A percentile compares a stretch with the other conserved stretches of the same genome.
Conservation (phyloP, 2,797 vertebrate genomes). For the Morus bassanus region DNA sequence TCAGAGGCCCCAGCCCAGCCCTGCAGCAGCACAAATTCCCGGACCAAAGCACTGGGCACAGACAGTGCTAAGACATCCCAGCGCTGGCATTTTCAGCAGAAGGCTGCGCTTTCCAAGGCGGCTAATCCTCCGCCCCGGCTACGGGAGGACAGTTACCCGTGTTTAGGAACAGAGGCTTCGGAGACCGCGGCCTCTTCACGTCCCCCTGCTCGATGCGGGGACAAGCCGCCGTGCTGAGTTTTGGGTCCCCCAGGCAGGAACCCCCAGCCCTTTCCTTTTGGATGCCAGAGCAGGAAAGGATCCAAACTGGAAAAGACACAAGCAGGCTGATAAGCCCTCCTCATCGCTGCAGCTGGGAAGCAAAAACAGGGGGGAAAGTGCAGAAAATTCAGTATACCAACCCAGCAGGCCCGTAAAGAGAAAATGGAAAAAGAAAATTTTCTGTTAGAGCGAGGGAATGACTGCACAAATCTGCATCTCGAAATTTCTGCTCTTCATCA, state of each 20-base stretch:
- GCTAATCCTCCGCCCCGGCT: neutral
- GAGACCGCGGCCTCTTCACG: fast-evolving
- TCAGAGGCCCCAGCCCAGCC: neutral
- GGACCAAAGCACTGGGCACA: neutral
- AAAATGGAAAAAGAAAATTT: neutral
- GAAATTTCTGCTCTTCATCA: neutral
- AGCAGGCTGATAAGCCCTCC: neutral
- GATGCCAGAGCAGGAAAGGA: neutral
- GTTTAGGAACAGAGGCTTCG: neutral
- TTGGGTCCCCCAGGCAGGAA: neutral
- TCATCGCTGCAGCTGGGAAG: neutral
- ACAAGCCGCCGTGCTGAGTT: neutral
- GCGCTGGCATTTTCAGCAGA: neutral
- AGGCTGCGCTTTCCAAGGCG: neutral
- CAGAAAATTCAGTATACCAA: neutral
- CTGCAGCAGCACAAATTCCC: neutral
- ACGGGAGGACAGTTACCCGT: fast-evolving
- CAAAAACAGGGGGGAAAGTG: neutral
- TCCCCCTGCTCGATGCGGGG: fast-evolving
- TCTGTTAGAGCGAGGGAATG: neutral
- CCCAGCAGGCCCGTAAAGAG: neutral
- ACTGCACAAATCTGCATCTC: neutral
- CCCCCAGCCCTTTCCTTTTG: neutral
- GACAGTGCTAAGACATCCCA: neutral
- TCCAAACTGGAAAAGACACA: neutral